Evolutionary conservation across 2,797 vertebrate species (phyloP).

Genomic region (Sebastes umbrosus): DNA sequence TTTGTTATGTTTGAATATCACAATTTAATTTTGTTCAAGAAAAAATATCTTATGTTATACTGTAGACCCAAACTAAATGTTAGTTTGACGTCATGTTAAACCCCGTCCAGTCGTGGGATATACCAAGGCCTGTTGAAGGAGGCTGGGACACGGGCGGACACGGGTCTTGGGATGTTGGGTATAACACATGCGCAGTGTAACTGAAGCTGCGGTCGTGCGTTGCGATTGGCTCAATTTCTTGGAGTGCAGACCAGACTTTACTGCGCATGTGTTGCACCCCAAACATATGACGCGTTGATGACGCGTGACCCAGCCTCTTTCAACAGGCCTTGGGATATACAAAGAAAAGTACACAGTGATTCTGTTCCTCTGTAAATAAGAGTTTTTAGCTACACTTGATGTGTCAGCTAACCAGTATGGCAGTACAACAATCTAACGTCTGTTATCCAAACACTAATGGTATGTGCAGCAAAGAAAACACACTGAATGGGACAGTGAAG

Average conservation of each 20-base stretch:
- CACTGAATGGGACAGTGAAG: not conserved
- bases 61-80: not conserved
- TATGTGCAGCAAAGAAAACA: not conserved
- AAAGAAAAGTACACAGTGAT: not conserved
- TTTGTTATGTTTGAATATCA: not conserved
- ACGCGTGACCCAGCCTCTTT: no score
- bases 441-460: slow-evolving; percentile 25
- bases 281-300: no score
- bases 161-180: no score
- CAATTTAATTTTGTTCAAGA: not conserved
- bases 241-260: no score
- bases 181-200: no score
- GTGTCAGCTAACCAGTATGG: not conserved
- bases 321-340: not conserved
- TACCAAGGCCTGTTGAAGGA: no score
- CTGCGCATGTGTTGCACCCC: accelerated
- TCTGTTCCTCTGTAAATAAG: not conserved
- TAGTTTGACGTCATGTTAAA: not conserved
- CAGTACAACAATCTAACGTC: not conserved
- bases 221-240: no score
- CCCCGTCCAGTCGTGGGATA: no score
- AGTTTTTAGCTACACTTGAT: not conserved
- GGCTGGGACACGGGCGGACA: no score
- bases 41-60: not conserved
- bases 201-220: no score